Conservation (phyloP, 1,140 invertebrate species). For the Drosophila quadrilineata region DNA sequence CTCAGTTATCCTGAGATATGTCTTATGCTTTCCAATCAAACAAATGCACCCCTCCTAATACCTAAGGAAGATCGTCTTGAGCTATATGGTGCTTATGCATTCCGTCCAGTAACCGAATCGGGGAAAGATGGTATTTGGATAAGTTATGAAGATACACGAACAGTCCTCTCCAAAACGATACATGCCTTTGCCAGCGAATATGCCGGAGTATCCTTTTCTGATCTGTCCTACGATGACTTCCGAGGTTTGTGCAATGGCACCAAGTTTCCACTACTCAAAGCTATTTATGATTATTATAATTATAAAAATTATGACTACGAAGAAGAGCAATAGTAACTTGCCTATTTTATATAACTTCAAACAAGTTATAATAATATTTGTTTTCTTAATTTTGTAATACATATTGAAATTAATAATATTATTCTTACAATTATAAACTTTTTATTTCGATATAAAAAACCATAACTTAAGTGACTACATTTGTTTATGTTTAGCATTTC, state of each 20-base stretch:
- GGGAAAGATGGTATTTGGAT: conserved; percentile 92
- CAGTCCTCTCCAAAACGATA: conserved; percentile 89
- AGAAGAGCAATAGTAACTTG: no score
- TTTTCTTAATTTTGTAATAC: no score
- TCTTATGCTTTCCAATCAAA: conserved; percentile 85
- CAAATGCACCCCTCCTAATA: conserved; percentile 82
- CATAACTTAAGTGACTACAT: no score
- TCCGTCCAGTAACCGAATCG: conserved; percentile 85
- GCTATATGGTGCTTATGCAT: conserved; percentile 88
- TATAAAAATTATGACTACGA: no score
- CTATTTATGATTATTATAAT: conserved; percentile 63
- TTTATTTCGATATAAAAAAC: no score
- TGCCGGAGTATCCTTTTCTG: conserved; percentile 91
- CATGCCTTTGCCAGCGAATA: conserved; percentile 88
- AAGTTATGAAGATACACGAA: conserved; percentile 93
- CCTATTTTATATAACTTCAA: no score
- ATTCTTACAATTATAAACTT: no score
- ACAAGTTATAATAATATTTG: no score
- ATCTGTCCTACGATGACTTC: conserved; percentile 92
- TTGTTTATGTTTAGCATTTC: no score
- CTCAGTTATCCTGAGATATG: conserved; percentile 93
- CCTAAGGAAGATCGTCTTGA: conserved; percentile 84
- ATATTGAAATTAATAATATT: no score
- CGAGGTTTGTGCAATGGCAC: conserved; percentile 89
- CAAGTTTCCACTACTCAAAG: conserved; percentile 88